Conservation (phyloP, 2,113 vertebrate genomes). For the Limnothrissa miodon region DNA sequence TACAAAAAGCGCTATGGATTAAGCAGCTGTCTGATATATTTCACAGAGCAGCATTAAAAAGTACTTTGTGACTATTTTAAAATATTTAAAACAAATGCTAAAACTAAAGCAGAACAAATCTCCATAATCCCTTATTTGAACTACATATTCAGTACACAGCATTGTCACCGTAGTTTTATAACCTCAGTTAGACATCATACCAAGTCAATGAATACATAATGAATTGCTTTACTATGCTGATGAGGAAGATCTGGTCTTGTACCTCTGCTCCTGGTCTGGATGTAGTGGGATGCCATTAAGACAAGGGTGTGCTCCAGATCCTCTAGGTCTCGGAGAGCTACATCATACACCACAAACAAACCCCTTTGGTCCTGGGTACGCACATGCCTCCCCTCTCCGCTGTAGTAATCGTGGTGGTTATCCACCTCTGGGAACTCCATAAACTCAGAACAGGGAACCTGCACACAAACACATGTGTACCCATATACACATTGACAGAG, state of each 20-base stretch:
- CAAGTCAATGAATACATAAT: background rate
- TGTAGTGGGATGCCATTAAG: conserved; percentile 68
- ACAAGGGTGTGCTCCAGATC: conserved; percentile 67
- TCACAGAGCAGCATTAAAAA: background rate
- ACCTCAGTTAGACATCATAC: background rate
- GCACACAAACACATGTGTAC: background rate
- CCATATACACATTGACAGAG: no score
- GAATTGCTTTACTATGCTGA: background rate
- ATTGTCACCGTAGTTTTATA: background rate
- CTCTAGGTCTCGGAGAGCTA: conserved; percentile 68
- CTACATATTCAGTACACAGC: background rate
- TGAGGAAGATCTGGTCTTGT: conserved; percentile 12
- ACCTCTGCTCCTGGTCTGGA: conserved; percentile 59
- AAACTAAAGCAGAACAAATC: background rate
- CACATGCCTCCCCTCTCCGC: conserved; percentile 50
- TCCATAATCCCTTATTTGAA: background rate
- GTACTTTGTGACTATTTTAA: background rate
- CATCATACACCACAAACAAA: conserved; percentile 62
- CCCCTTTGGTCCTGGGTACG: conserved; percentile 70
- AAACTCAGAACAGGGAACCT: conserved; percentile 67
- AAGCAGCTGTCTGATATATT: background rate
- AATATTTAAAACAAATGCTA: background rate
- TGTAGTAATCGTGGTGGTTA: conserved; percentile 72
- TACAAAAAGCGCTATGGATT: background rate
- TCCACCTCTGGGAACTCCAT: conserved; percentile 75